Conservation (phyloP, 1,140 invertebrate species). For the Listronotus oregonensis region DNA sequence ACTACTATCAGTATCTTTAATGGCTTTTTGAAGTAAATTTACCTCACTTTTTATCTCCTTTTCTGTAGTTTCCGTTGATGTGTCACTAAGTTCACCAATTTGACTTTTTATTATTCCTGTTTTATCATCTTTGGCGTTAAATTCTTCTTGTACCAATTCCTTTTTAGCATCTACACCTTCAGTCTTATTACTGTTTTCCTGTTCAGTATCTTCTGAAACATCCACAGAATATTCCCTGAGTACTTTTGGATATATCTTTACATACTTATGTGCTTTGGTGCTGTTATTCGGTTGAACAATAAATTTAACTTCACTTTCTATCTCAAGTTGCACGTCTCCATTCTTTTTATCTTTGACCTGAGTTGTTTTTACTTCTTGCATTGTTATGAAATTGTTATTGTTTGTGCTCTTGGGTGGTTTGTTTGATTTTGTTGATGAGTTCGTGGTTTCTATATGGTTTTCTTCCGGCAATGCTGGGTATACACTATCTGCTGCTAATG, state of each 20-base stretch:
- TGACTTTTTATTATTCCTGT: background rate
- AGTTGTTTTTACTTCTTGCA: slow-evolving; percentile 58
- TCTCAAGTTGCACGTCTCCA: slow-evolving; percentile 45
- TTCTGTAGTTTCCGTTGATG: background rate
- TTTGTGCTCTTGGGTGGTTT: slow-evolving; percentile 8
- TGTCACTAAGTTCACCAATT: background rate
- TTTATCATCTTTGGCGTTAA: background rate
- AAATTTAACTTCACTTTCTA: slow-evolving; percentile 46
- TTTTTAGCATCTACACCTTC: background rate
- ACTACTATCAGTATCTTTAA: background rate
- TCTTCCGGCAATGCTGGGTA: slow-evolving; percentile 9
- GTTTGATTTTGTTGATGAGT: background rate
- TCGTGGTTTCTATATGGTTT: background rate
- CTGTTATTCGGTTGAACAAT: slow-evolving; percentile 41
- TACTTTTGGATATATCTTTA: slow-evolving; percentile 46
- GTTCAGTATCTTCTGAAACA: slow-evolving; percentile 14
- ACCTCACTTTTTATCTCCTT: background rate
- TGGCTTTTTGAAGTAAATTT: too few species aligned
- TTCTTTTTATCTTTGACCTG: slow-evolving; percentile 47
- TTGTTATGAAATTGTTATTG: slow-evolving; percentile 48
- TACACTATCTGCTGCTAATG: background rate
- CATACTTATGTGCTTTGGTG: slow-evolving; percentile 41
- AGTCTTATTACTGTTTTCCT: background rate
- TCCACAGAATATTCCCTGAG: slow-evolving; percentile 27
- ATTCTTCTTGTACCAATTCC: background rate